A percentile compares a stretch with the other conserved stretches of the same genome.
Evolutionary conservation across 2,113 vertebrate genomes (phyloP).

Genomic region (Dasypus novemcinctus): DNA sequence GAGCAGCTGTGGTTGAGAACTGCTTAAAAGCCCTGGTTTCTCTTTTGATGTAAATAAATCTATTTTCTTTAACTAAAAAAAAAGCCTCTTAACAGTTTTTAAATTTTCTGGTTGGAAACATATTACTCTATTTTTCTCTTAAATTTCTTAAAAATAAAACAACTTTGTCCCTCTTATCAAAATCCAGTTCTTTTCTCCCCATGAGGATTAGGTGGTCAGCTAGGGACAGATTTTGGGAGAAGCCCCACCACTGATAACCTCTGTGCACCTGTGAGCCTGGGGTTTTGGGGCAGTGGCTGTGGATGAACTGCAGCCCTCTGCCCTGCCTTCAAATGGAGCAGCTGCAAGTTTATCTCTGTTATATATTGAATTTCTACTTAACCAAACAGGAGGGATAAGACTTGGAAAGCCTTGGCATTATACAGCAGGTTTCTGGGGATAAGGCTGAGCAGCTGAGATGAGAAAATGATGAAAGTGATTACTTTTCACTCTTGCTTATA

Average conservation of each 20-base stretch:
- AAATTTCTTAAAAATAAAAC: not conserved
- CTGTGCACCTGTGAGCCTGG: accelerated
- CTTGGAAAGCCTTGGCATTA: not conserved
- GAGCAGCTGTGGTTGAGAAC: not conserved
- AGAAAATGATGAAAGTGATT: not conserved
- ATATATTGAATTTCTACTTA: not conserved
- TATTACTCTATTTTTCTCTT: not conserved
- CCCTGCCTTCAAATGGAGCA: not conserved
- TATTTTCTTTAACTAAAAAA: not conserved
- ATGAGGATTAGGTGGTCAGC: not conserved
- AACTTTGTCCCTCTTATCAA: not conserved
- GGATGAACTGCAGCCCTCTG: not conserved
- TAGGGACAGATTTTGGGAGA: not conserved
- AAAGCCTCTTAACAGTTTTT: not conserved
- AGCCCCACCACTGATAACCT: no score
- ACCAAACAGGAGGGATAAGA: not conserved
- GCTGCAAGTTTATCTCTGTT: not conserved
- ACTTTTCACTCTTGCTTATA: not conserved
- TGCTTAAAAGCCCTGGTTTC: not conserved
- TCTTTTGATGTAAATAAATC: not conserved
- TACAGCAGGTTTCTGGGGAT: not conserved
- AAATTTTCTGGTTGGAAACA: not conserved
- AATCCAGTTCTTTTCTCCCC: not conserved
- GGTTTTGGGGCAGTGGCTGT: no score
- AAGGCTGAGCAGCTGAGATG: not conserved